Evolutionary conservation across 2,888 invertebrate genomes (phyloP), one percentile per base, ranked within the genome.

Genomic region (Philereme vetulata): DNA sequence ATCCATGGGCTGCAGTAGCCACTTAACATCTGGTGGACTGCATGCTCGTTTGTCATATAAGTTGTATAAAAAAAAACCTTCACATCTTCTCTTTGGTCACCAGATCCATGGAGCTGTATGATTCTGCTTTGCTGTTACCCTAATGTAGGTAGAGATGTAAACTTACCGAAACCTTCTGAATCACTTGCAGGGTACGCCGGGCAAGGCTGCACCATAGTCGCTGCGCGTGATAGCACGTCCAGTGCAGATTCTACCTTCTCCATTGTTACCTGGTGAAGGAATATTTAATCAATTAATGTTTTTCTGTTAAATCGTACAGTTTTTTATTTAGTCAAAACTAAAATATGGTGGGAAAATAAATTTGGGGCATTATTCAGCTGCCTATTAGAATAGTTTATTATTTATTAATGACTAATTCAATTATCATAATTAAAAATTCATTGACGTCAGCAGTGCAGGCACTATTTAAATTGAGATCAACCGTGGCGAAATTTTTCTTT

Each of bases 181-280:
- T 92, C 92, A 72, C 91, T 92, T 62, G 88, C 85, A 7, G 89
- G 90, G 72, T 92, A 93, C 4, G 91, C 87, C 4, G 92, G 87
- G 63, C 94, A 95, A 68, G 95, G 96, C 86, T 96, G 96, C 72
- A 97, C 95, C 97, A 97, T 97, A 32, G 97, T 97, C 32, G 97
- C 97, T 64, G 97, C 97, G 77, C 97, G 94, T 71, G 97, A 97
- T 70, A 97, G 93, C 72, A 97, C 97, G 81, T 97, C 97, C 84
- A 97, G 89, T 65, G 97, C 96, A 62, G 96, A 95, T 93, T 97
- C 97, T 85, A 96, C 94, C 75, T 94, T 94, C 85, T 95, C 95
- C 95, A 95, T 95, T 46, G 75, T 73, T 72, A 77, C 78, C 81
- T 80, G 67, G 53, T 53, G 52, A 60, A 68, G 65, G 48, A 66